Evolutionary conservation across 2,888 invertebrate species (phyloP), one percentile per base, ranked within the genome.

Genomic region (Lamellibrachia satsuma): DNA sequence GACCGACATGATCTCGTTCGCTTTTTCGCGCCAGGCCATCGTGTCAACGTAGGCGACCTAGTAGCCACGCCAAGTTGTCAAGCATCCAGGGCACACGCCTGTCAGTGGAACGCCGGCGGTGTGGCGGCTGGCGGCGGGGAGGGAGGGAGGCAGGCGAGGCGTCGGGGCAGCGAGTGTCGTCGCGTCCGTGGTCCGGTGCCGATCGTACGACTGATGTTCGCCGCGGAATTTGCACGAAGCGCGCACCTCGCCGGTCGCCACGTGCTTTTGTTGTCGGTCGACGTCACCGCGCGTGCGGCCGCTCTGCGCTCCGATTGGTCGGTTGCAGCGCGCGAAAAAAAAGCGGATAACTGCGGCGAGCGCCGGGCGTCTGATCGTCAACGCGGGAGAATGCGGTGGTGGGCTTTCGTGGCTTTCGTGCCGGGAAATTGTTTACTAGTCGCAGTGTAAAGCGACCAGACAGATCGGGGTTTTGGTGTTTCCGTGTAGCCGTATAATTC

Each of bases 21-120:
- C 94, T 91, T 93, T 94, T n/a, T 92, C 93, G 39, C 90, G 90
- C 93, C 93, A 94, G 90, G 92, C 92, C 94, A 94, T 94, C 52
- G 22, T 90, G 90, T 55, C 9, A 52, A 39, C 7, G 52, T 9
- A 8, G n/a, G n/a, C 52, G 57, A 92, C 75, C 75, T 11, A 52
- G 27, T 90, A 90, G 92, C 15, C 51, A n/a, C 75, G 75, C 75
- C 22, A 15, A 22, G 15, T 15, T n/a, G 75, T 75, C 75, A 22
- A 75, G 75, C 75, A 22, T 75, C 75, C 75, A 75, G 75, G 15
- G 75, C 75, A 75, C 22, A 75, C 22, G 75, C 75, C 75, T 3
- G 75, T 75, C 75, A 75, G 75, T 75, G 75, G 75, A 39, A 39
- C 39, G 39, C 39, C 75, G 75, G 75, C 75, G 22, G 75, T 11